Conservation (phyloP, 2,113 vertebrate species). For the Hydrochoerus hydrochaeris region DNA sequence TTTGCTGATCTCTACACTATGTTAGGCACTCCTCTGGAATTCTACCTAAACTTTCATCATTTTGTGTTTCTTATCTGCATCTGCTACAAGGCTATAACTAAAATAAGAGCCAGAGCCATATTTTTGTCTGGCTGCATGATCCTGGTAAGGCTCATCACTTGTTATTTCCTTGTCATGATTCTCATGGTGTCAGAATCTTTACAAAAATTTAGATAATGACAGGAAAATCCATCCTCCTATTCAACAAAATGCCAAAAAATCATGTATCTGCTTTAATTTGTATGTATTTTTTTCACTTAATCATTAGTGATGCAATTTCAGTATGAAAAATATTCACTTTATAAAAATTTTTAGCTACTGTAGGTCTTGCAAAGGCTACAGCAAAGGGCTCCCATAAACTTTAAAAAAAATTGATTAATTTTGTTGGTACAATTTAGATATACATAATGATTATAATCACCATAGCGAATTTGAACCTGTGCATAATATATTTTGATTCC, state of each 20-base stretch:
- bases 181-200: background rate
- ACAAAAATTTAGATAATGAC: background rate
- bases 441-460: background rate
- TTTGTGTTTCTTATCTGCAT: background rate
- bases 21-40: background rate
- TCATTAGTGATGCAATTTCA: background rate
- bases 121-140: background rate
- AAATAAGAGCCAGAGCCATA: background rate
- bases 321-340: background rate
- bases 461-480: background rate
- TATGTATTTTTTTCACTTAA: background rate
- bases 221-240: background rate
- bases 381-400: background rate
- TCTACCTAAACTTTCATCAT: background rate
- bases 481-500: background rate
- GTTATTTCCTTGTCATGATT: background rate
- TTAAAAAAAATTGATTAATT: background rate
- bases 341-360: background rate
- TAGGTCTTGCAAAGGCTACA: background rate
- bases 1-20: background rate
- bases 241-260: background rate
- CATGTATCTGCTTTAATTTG: background rate
- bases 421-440: background rate
- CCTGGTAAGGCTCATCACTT: background rate
- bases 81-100: background rate